These are phyloP conservation scores for Drosophila affinis DNA, from an alignment of 2,888 invertebrate genomes.

Conservation along the genomic window DNA sequence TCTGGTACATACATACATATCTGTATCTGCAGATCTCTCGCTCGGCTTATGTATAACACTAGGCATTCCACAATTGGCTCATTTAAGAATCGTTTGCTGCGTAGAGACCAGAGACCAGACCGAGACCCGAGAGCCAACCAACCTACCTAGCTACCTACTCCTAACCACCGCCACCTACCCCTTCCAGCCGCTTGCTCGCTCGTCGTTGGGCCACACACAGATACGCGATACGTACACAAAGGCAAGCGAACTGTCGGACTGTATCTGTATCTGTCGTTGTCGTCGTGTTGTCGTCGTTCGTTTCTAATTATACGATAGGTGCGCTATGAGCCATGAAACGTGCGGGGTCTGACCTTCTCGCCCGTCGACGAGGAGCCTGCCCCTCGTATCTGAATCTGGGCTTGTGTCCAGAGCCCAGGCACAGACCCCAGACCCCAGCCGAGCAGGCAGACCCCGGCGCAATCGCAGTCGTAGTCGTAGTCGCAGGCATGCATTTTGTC, in stretches of 20 bases:
- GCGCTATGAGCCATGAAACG: conserved; percentile 78
- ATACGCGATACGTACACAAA: conserved; percentile 8
- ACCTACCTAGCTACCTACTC: conserved; percentile 9
- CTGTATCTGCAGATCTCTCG: conserved; percentile 37
- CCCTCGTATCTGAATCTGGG: conserved; percentile 30
- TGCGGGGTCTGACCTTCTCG: conserved; percentile 79
- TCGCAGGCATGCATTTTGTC: conserved; percentile 42
- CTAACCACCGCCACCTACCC: background rate
- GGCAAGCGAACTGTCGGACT: conserved; percentile 14
- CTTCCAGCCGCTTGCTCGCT: background rate
- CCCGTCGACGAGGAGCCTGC: conserved; percentile 67
- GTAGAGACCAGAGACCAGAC: conserved; percentile 34
- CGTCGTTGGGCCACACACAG: conserved; percentile 28
- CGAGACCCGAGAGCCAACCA: conserved; percentile 17
- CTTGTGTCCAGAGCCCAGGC: conserved; percentile 7
- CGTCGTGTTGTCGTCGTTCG: conserved; percentile 68
- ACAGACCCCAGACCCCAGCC: too few species aligned
- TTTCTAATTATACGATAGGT: conserved; percentile 78
- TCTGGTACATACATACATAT: conserved; percentile 13
- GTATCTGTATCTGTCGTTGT: conserved; percentile 36
- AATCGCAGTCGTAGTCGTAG: background rate
- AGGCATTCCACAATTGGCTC: conserved; percentile 73
- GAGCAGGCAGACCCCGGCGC: conserved; percentile 23
- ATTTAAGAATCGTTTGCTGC: conserved; percentile 59
- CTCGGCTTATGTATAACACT: conserved; percentile 45